These are phyloP conservation scores for Entomobrya multifasciata DNA, from an alignment of 2,888 invertebrate genomes.

Conservation along the genomic window DNA sequence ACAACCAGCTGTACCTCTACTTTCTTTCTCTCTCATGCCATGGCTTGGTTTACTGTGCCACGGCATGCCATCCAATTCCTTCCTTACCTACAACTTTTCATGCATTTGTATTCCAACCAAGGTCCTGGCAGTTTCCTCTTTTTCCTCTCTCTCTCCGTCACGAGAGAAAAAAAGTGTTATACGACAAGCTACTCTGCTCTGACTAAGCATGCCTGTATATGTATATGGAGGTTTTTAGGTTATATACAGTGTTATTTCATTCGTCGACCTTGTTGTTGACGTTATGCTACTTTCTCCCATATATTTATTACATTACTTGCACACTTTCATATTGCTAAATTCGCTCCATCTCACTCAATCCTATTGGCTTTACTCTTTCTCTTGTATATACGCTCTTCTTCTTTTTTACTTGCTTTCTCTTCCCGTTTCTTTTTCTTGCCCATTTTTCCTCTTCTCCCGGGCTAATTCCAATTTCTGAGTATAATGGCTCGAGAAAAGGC, in stretches of 20 bases:
- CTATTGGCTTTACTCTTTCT: neutral
- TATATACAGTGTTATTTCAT: slow-evolving; percentile 62
- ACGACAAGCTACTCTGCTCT: neutral
- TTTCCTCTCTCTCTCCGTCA: slow-evolving; percentile 33
- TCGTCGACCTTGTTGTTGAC: slow-evolving; percentile 60
- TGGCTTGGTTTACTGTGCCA: slow-evolving; percentile 24
- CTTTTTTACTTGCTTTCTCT: slow-evolving; percentile 24
- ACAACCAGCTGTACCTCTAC: slow-evolving; percentile 46
- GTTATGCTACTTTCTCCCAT: slow-evolving; percentile 56
- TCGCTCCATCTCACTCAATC: neutral
- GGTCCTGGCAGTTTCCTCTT: slow-evolving; percentile 42
- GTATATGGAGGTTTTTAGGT: slow-evolving; percentile 53
- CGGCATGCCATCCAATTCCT: slow-evolving; percentile 49
- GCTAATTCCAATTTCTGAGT: slow-evolving; percentile 66
- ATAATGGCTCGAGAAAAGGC: slow-evolving; percentile 51
- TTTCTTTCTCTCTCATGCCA: neutral
- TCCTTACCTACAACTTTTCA: slow-evolving; percentile 10
- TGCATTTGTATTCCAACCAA: slow-evolving; percentile 24
- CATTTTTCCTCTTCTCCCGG: slow-evolving; percentile 45
- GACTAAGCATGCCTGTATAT: slow-evolving; percentile 7
- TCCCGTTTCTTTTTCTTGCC: slow-evolving; percentile 37
- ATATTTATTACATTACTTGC: neutral
- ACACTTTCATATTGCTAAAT: neutral
- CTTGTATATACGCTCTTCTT: slow-evolving; percentile 3
- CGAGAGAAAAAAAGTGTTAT: slow-evolving; percentile 40